These are phyloP conservation scores for Lithophane leautieri DNA, from an alignment of 2,888 invertebrate species.

Conservation along the genomic window DNA sequence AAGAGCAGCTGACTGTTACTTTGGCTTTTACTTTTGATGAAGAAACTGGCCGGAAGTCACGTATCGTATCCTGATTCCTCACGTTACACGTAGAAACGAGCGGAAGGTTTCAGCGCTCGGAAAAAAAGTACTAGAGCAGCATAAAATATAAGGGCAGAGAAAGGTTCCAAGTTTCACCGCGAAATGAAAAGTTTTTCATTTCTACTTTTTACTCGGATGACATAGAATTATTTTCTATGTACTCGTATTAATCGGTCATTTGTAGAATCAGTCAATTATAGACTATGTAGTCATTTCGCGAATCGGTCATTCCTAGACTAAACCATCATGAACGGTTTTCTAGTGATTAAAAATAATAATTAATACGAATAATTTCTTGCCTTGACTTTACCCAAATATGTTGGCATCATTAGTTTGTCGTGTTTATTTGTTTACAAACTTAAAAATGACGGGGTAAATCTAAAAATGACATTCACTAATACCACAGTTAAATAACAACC, in stretches of 20 bases:
- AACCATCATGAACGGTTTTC: background rate
- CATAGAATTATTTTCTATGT: background rate
- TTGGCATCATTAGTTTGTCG: background rate
- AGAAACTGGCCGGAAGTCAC: too few relatives aligned
- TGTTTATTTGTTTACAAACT: background rate
- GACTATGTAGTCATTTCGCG: too few relatives aligned
- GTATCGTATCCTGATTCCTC: background rate
- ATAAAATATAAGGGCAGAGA: background rate
- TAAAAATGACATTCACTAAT: background rate
- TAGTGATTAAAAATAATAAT: background rate
- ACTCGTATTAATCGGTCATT: too few relatives aligned
- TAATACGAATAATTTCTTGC: background rate
- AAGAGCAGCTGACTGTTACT: too few relatives aligned
- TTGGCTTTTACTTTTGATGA: too few relatives aligned
- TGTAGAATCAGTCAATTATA: too few relatives aligned
- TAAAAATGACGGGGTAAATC: background rate
- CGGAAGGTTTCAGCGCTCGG: conserved; percentile 35
- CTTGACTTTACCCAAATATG: background rate
- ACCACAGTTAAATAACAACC: background rate
- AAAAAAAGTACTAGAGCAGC: conserved; percentile 15
- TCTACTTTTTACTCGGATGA: background rate
- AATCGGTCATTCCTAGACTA: too few relatives aligned
- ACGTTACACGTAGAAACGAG: conserved; percentile 15
- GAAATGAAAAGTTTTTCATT: background rate
- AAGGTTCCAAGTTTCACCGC: background rate